Percentiles rank a stretch among this genome's conserved stretches.
Conservation (phyloP, 2,113 vertebrate genomes). For the Capreolus pygargus region DNA sequence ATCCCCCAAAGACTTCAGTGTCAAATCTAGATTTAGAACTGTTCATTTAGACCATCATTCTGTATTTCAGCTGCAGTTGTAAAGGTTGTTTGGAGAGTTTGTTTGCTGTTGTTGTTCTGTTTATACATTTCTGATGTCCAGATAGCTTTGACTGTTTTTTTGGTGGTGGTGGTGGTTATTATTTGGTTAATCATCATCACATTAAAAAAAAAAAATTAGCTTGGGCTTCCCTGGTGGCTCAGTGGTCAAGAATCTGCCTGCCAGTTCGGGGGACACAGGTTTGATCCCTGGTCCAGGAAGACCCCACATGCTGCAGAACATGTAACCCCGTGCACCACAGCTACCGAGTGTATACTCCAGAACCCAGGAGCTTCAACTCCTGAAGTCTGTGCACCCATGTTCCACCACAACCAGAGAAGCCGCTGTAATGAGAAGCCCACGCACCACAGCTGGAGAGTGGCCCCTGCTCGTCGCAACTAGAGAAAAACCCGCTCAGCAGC, state of each 20-base stretch:
- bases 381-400: not conserved
- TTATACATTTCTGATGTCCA: not conserved
- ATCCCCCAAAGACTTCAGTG: not conserved
- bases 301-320: not conserved
- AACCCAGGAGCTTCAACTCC: not conserved
- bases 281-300: not conserved
- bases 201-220: not conserved
- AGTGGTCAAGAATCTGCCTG: not conserved
- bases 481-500: not conserved
- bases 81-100: not conserved
- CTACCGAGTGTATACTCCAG: not conserved
- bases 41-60: not conserved
- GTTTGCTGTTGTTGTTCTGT: not conserved
- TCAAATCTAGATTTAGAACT: not conserved
- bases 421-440: rapidly evolving
- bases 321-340: rapidly evolving
- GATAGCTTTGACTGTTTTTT: constrained; percentile 1
- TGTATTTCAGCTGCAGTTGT: not conserved
- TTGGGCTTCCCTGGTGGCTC: not conserved
- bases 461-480: not conserved
- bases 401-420: not conserved
- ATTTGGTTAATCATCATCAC: not conserved
- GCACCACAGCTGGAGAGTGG: not conserved
- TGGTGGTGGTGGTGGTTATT: not conserved
- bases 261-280: not conserved